phyloP scores from a whole-genome alignment of 2,113 vertebrate species.

The Tragelaphus buxtoni region DNA sequence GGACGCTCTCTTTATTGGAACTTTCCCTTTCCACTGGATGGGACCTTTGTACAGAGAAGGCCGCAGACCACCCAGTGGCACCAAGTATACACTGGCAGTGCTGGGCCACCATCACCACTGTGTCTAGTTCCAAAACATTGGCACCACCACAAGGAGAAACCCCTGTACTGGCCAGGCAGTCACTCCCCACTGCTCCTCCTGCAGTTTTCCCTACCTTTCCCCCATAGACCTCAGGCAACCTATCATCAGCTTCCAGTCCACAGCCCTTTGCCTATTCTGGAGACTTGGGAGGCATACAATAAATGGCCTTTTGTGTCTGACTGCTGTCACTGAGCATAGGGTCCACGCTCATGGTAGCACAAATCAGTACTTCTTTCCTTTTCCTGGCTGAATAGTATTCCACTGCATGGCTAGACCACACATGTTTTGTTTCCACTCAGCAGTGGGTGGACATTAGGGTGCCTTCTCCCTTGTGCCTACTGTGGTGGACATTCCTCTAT shows the following conservation, averaged over 20 bases:
- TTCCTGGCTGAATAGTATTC: neutral
- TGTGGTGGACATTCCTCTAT: neutral
- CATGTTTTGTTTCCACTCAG: neutral
- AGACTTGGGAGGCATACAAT: neutral
- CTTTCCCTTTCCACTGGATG: neutral
- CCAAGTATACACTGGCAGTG: neutral
- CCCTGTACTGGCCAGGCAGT: neutral
- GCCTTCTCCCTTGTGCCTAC: neutral
- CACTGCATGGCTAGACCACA: neutral
- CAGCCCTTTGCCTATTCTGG: neutral
- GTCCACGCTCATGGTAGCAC: accelerated
- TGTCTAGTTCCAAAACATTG: neutral
- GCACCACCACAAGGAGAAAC: neutral
- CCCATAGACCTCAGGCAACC: neutral
- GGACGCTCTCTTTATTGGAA: neutral
- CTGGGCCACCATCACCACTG: neutral
- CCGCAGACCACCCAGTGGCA: neutral
- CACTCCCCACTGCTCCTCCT: neutral
- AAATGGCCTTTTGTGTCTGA: neutral
- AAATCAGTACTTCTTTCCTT: neutral
- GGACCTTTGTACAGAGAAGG: neutral
- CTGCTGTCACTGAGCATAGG: neutral
- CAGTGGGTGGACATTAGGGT: neutral
- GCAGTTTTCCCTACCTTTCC: neutral
- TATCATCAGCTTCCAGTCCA: neutral